Evolutionary conservation across 2,888 invertebrate species (phyloP), one percentile per base, ranked within the genome.

Genomic region (Agriopis marginaria): DNA sequence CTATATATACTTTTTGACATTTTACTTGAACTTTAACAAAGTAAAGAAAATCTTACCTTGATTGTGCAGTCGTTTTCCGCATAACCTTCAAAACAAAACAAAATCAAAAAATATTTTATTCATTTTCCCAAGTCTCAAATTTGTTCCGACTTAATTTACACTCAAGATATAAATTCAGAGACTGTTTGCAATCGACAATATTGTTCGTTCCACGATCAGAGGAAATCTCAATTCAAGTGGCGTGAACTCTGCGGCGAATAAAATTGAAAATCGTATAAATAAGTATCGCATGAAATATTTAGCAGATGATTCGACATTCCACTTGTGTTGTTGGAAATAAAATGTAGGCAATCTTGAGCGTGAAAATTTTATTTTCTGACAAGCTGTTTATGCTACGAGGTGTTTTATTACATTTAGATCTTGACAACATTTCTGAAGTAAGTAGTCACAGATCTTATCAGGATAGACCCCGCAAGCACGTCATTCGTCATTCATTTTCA

Each of bases 151-250:
- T 74, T 70, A 74, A 75, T 73, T 72, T 72, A 66, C 64, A 72
- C 74, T 70, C 62, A 32, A 73, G 78, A 79, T 79, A 73, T 72
- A 76, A 77, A 77, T 74, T 77, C 76, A 65, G 49, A 69, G 73
- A 73, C 70, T 74, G 75, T 77, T 75, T 70, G 71, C 73, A 63
- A 75, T 78, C 75, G 73, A 78, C 74, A 76, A 79, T 79, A 78
- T 77, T 77, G 75, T 78, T 78, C 73, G 63, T 70, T 71, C 75
- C 49, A 72, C 76, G 74, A 80, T 77, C 79, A 74, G 61, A 77
- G 77, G 77, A 79, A 79, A 78, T 78, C 78, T 79, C 74, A 71
- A 78, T 77, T 77, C 77, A 75, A 81, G 75, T 75, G 75, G 77
- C 17, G 17, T 23, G 17, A 76, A 66, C 73, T 70, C 67, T 74